Conservation (phyloP, 1,140 invertebrate genomes). For the Hyposmocoma kahamanoa region DNA sequence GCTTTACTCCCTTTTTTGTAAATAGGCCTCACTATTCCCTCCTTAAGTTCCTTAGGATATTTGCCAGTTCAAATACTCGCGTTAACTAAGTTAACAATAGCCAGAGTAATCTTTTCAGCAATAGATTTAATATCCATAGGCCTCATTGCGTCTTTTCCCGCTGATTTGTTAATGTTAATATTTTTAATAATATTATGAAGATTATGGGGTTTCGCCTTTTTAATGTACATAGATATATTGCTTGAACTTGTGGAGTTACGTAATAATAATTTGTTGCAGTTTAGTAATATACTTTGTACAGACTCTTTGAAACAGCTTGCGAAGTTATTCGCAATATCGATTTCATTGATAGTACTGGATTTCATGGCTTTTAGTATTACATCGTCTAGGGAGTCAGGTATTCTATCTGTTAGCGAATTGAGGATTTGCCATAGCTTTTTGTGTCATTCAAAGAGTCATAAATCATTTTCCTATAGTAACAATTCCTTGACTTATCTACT, state of each 20-base stretch:
- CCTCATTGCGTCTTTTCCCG: not conserved
- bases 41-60: not conserved
- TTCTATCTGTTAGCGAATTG: slow-evolving; percentile 9
- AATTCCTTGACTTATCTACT: too few relatives aligned
- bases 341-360: not conserved
- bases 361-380: slow-evolving; percentile 6
- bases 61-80: not conserved
- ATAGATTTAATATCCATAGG: not conserved
- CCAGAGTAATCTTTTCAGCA: not conserved
- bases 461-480: slow-evolving; percentile 2
- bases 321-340: slow-evolving; percentile 8
- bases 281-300: not conserved
- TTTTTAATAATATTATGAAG: not conserved
- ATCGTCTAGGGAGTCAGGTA: slow-evolving; percentile 3
- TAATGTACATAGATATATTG: not conserved
- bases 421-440: slow-evolving; percentile 11
- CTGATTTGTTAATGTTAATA: not conserved
- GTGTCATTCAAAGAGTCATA: slow-evolving; percentile 3
- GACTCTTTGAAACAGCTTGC: not conserved
- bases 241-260: not conserved
- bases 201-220: not conserved
- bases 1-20: too few relatives aligned
- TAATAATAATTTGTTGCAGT: not conserved
- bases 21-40: not conserved
- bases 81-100: not conserved